Base-by-base conservation (phyloP, 1,140 invertebrate genomes). In the Diabrotica undecimpunctata region DNA sequence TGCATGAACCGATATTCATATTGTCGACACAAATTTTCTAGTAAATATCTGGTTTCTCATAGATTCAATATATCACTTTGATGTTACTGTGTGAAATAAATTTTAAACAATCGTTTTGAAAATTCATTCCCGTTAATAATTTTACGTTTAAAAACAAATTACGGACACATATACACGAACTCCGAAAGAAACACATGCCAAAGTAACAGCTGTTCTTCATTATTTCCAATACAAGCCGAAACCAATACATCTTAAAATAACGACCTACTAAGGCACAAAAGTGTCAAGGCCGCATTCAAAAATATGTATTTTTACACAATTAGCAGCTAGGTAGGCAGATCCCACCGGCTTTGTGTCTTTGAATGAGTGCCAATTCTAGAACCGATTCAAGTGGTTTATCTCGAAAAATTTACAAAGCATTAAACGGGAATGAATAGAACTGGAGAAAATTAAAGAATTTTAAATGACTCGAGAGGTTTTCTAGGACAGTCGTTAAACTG, bases 271-370 rank as follows among this genome's bases (percentile, higher is more conserved):
- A 46, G n/a, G n/a, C n/a, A 46, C 41, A 46, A 46, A 46, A 46
- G 41, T 46, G 41, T 46, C 41, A 46, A 46, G 41, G n/a, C 8
- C n/a, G n/a, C 6, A 46, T 46, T 46, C 41, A 46, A 46, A 46
- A 46, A 10, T 46, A 8, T 46, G n/a, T 46, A 46, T 46, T 46
- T 46, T 46, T 46, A 46, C n/a, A 46, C 41, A 46, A 46, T 46
- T 46, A 46, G 41, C n/a, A 46, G 41, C n/a, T 46, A 46, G 41
- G 41, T 46, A 46, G 41, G 41, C 41, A 46, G 41, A 46, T 46
- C 41, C 41, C 41, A 8, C 8, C 3, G n/a, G 8, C 41, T 10
- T 46, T 46, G 41, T 46, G n/a, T 8, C n/a, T n/a, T n/a, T 46
- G 41, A 46, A 46, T 10, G 41, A 46, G n/a, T 46, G 41, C 41